Base-by-base conservation (phyloP, 1,140 invertebrate genomes). In the Ladona fulva region DNA sequence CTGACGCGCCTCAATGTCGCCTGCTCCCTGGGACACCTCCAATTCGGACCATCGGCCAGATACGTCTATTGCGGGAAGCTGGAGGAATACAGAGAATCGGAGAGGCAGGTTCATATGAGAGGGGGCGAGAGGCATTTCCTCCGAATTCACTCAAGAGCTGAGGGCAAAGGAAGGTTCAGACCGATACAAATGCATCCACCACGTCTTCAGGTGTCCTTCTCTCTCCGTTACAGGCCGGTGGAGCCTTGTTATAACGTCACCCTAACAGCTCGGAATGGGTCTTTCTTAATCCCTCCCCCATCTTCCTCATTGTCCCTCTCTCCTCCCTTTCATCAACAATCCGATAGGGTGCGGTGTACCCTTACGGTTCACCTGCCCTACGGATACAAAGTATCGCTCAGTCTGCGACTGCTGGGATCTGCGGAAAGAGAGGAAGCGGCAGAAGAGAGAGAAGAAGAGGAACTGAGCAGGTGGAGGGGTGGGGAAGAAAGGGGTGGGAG, bases 171-270 rank as follows among this genome's bases (percentile, higher is more conserved):
- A 6, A 42, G 29, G 12, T 22, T 5, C 16, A 3, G 52, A 22
- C 52, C 52, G 3, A 5, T 66, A 16, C n/a, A 16, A 16, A 3
- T 12, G 5, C 16, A 66, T 16, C 52, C 52, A 22, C 52, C 52
- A 12, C 52, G 16, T 22, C 52, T 22, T 3, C 14, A 22, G 52
- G 52, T 66, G 3, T 66, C 52, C 81, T 91, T 91, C 86, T 85
- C 87, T 80, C 85, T 90, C 78, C 84, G 82, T 42, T 91, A 89
- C 84, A 87, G 86, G 80, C 82, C 88, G 77, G 90, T 91, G 29
- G 89, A 91, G 83, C 88, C 89, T 81, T 91, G 90, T 79, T 90
- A 90, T 81, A 89, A 90, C 82, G 85, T 91, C 66, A 88, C 89
- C 6, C 86, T 90, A 77, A 86, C 87, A 74, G 83, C 83, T n/a